Conservation (phyloP, 2,888 invertebrate species). For the Drosophila macrothrix region DNA sequence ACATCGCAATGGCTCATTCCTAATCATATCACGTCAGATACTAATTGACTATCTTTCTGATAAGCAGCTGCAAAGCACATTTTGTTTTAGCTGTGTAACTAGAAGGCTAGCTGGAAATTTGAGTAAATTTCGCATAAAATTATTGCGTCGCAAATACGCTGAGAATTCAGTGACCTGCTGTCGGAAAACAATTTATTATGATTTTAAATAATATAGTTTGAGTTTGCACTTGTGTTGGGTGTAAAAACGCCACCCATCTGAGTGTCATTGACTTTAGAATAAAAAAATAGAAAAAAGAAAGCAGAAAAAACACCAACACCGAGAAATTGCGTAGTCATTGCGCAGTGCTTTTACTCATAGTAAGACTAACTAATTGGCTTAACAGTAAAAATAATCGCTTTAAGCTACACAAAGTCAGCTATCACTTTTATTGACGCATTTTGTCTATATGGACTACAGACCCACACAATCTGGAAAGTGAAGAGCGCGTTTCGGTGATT, state of each 20-base stretch:
- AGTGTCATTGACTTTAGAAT: slow-evolving; percentile 58
- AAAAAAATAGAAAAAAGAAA: not conserved
- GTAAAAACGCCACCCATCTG: slow-evolving; percentile 15
- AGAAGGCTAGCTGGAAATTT: slow-evolving; percentile 6
- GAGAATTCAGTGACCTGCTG: slow-evolving; percentile 21
- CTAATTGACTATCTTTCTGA: slow-evolving; percentile 25
- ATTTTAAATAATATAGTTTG: slow-evolving; percentile 24
- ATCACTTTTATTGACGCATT: slow-evolving; percentile 41
- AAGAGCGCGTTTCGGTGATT: not conserved
- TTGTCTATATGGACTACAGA: slow-evolving; percentile 23
- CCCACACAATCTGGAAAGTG: slow-evolving; percentile 4
- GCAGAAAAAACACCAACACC: not conserved
- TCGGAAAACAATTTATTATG: slow-evolving; percentile 40
- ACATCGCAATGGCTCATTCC: slow-evolving; percentile 4
- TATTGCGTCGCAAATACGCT: slow-evolving; percentile 28
- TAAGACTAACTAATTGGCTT: slow-evolving; percentile 62
- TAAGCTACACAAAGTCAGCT: slow-evolving; percentile 34
- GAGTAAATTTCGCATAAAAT: slow-evolving; percentile 24
- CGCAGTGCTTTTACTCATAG: slow-evolving; percentile 13
- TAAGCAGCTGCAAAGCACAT: slow-evolving; percentile 21
- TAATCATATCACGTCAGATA: slow-evolving; percentile 8
- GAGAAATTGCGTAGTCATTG: slow-evolving; percentile 16
- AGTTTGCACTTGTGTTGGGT: slow-evolving; percentile 27
- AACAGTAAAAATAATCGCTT: slow-evolving; percentile 66
- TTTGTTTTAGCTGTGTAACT: not conserved